Percentiles rank a stretch among this genome's conserved stretches.
Evolutionary conservation across 2,797 vertebrate genomes (phyloP).

Genomic region (Sebastes cheni): DNA sequence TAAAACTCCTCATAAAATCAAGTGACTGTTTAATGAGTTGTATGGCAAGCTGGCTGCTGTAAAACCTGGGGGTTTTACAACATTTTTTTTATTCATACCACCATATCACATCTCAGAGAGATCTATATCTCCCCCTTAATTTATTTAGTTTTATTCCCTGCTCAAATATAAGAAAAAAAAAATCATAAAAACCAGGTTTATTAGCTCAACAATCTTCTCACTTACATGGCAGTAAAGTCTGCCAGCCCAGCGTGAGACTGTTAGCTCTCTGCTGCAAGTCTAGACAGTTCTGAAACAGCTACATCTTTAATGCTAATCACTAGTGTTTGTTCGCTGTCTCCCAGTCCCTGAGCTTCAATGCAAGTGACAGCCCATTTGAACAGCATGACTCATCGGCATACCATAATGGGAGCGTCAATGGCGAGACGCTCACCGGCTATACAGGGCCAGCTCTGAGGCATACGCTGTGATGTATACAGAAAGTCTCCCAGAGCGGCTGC

Average conservation of each 20-base stretch:
- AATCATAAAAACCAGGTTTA: slow-evolving; percentile 15
- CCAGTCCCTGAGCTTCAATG: slow-evolving; percentile 23
- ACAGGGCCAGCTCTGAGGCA: slow-evolving; percentile 4
- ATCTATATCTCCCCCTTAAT: slow-evolving; percentile 1
- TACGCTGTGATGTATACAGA: neutral
- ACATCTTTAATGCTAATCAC: slow-evolving; percentile 51
- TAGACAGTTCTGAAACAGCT: slow-evolving; percentile 24
- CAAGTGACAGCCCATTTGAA: slow-evolving; percentile 49
- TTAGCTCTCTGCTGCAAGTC: slow-evolving; percentile 8
- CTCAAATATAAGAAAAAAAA: slow-evolving; percentile 17
- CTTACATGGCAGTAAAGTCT: slow-evolving; percentile 7
- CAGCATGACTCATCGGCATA: slow-evolving; percentile 46
- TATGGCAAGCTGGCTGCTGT: slow-evolving; percentile 25
- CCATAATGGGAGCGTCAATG: slow-evolving; percentile 32
- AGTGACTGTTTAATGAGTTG: slow-evolving; percentile 65
- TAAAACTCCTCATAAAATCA: slow-evolving; percentile 62
- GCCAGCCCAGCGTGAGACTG: slow-evolving; percentile 14
- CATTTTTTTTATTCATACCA: slow-evolving; percentile 10
- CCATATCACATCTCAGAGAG: slow-evolving; percentile 12
- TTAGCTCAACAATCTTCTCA: slow-evolving; percentile 10
- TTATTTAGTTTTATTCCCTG: neutral
- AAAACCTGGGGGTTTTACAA: slow-evolving; percentile 38
- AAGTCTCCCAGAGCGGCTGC: neutral
- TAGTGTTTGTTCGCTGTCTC: slow-evolving; percentile 50
- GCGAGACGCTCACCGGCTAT: slow-evolving; percentile 1